These are phyloP conservation scores for Dicrurus megarhynchus DNA, from an alignment of 2,113 vertebrate species.

Conservation along the genomic window DNA sequence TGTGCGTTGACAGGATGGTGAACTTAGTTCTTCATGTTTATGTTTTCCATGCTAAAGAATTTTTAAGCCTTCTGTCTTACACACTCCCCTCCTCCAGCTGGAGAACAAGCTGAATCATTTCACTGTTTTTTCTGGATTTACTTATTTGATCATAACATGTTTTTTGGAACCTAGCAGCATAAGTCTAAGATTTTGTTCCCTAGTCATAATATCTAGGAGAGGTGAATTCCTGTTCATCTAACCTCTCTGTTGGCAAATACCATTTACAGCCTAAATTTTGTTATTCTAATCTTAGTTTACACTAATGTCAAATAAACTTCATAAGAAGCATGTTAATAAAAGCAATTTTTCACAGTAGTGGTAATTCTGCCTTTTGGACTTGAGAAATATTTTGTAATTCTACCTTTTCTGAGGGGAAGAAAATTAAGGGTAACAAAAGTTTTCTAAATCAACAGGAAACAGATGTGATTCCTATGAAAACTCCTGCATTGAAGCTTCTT, in stretches of 20 bases:
- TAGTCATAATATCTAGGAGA: not conserved
- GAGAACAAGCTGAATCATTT: not conserved
- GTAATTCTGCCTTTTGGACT: not conserved
- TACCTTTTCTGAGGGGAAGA: not conserved
- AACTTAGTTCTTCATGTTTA: not conserved
- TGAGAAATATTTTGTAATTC: not conserved
- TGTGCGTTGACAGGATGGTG: not conserved
- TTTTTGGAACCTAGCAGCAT: not conserved
- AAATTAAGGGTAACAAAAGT: not conserved
- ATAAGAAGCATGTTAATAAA: not conserved
- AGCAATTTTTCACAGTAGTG: not conserved
- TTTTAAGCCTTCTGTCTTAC: not conserved
- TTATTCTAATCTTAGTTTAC: not conserved
- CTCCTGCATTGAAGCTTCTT: not conserved
- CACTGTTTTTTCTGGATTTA: not conserved
- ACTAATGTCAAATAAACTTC: not conserved
- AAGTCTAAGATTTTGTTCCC: not conserved
- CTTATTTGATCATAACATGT: not conserved
- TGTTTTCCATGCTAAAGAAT: not conserved
- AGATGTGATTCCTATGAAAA: not conserved
- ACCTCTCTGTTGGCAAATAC: not conserved
- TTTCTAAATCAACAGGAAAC: not conserved
- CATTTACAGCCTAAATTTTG: not conserved
- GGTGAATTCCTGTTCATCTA: not conserved
- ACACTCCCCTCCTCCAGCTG: not conserved